Evolutionary conservation across 2,888 invertebrate genomes (phyloP).

Genomic region (Molorchus minor): DNA sequence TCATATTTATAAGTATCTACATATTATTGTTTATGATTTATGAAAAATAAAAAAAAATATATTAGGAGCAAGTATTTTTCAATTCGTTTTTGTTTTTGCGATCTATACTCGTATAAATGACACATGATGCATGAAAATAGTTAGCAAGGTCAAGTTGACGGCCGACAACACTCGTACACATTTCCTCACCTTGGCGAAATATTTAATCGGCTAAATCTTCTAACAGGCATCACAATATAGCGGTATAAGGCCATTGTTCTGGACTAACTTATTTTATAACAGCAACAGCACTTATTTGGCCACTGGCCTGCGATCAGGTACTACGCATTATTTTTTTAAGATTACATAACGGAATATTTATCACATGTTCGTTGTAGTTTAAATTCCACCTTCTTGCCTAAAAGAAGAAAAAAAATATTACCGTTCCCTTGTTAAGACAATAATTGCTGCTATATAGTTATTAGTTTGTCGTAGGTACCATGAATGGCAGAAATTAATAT

Average conservation of each 20-base stretch:
- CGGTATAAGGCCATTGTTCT: slow-evolving; percentile 47
- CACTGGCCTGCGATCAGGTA: slow-evolving; percentile 5
- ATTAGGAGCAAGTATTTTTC: no score
- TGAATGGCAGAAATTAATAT: no score
- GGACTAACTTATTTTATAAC: background rate
- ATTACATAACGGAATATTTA: slow-evolving; percentile 10
- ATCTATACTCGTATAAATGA: no score
- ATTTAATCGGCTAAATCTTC: slow-evolving; percentile 56
- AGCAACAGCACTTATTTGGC: background rate
- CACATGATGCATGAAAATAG: no score
- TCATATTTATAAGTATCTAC: no score
- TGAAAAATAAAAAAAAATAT: no score
- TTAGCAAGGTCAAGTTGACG: slow-evolving; percentile 35
- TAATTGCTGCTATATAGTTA: no score
- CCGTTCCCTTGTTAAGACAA: background rate
- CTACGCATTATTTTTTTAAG: slow-evolving; percentile 11
- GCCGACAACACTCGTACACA: slow-evolving; percentile 10
- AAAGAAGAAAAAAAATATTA: slow-evolving; percentile 19
- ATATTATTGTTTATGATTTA: no score
- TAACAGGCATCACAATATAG: slow-evolving; percentile 50
- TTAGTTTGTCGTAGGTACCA: no score
- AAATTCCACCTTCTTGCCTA: slow-evolving; percentile 25
- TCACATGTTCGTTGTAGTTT: slow-evolving; percentile 20
- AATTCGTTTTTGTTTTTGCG: no score
- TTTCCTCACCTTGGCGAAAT: slow-evolving; percentile 59